Percentiles rank a stretch among this genome's conserved stretches.
Conservation (phyloP, 1,140 invertebrate genomes). For the Eciton burchellii region DNA sequence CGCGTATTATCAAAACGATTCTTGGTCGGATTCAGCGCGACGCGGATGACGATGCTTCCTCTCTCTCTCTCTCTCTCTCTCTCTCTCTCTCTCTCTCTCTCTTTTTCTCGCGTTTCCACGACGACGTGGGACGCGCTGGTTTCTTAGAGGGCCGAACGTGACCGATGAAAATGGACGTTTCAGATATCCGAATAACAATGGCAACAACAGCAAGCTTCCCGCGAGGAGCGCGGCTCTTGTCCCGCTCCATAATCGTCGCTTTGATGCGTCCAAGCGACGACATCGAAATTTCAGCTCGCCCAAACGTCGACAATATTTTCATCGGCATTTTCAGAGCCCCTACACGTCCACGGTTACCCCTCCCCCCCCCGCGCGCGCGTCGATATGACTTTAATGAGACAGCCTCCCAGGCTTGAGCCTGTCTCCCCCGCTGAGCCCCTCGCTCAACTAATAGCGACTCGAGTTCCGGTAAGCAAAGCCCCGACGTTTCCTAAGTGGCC, state of each 20-base stretch:
- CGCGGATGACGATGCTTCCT: no score
- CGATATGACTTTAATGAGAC: slow-evolving; percentile 44
- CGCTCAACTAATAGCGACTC: slow-evolving; percentile 9
- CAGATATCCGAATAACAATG: no score
- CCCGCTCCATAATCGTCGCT: neutral
- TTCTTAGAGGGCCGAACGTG: no score
- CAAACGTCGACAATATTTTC: slow-evolving; percentile 14
- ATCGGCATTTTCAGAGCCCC: neutral
- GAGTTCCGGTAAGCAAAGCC: slow-evolving; percentile 35
- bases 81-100: no score
- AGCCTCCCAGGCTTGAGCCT: slow-evolving; percentile 16
- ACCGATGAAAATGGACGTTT: no score
- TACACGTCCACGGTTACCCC: slow-evolving; percentile 1
- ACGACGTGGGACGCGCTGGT: no score
- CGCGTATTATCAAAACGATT: neutral
- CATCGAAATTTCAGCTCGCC: neutral
- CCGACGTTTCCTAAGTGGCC: slow-evolving; percentile 39
- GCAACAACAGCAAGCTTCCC: no score
- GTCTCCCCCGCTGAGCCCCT: neutral
- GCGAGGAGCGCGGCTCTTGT: neutral
- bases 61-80: no score
- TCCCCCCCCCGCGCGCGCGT: no score
- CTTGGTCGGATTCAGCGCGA: neutral
- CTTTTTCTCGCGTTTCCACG: no score
- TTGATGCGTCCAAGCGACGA: neutral